Evolutionary conservation across 2,797 vertebrate species (phyloP), one percentile per base, ranked within the genome.

Genomic region (Anniella stebbinsi): DNA sequence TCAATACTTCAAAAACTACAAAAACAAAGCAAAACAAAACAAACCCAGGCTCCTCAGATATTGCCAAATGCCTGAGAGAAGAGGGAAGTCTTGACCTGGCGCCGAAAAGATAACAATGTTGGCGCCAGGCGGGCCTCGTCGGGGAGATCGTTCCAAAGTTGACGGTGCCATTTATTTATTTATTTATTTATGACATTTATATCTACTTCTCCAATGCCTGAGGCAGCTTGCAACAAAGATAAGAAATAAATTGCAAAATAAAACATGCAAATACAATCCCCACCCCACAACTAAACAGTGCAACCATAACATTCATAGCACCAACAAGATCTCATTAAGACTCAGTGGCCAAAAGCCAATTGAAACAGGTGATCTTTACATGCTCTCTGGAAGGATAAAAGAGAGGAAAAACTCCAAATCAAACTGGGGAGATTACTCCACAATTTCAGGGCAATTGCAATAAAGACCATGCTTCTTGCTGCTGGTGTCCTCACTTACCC

Each of bases 361-460:
- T 66, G 41, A 48, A 67, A 76, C 60, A 84, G 33, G n/a, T 84
- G 81, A 89, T 28, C n/a, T 77, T 80, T 54, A 30, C 67, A 70
- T n/a, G 30, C 5, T 28, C 28, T 84, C 66, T 80, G 63, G n/a
- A 80, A 80, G 76, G 13, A 51, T 36, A 80, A 69, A 63, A 80
- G 7, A 87, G 12, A 72, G 45, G 54, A 36, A 70, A 69, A 80
- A 41, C 57, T 15, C 54, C 45, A 17, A 76, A 63, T 23, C 75
- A 60, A 23, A 36, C 54, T 12, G 23, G 45, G 33, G 30, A 38
- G 8, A 13, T 51, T 13, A 30, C 67, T 80, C 17, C 15, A 11
- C 1, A 41, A 12, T 75, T 25, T 87, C 15, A 11, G 57, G 57
- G 57, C 69, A 48, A 66, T 77, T 41, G 38, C 23, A 72, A 3